Percentiles rank a stretch among this genome's conserved stretches.
phyloP scores from a whole-genome alignment of 2,797 vertebrate genomes.

The Peromyscus aztecus region DNA sequence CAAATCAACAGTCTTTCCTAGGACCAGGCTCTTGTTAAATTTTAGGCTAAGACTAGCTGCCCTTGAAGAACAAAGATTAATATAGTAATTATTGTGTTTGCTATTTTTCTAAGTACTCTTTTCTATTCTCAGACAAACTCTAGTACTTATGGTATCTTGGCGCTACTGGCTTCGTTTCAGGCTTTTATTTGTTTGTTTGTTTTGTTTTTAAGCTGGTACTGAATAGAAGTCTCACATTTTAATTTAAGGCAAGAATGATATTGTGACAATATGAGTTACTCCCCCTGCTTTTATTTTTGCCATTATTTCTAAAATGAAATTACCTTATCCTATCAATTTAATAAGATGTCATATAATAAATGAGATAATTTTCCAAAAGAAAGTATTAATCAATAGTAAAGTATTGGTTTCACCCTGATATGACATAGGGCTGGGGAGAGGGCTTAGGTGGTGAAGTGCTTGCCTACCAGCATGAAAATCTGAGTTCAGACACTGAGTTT shows the following conservation, averaged over 20 bases:
- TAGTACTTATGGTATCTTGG: background rate
- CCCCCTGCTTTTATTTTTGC: conserved; percentile 26
- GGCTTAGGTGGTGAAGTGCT: background rate
- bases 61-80: conserved; percentile 30
- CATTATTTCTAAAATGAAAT: conserved; percentile 58
- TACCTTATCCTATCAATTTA: background rate
- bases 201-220: background rate
- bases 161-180: background rate
- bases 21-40: background rate
- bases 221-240: conserved; percentile 23
- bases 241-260: conserved; percentile 42
- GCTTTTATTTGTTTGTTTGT: background rate
- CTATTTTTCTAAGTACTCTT: conserved; percentile 30
- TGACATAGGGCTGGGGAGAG: background rate
- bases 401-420: background rate
- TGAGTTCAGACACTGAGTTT: background rate
- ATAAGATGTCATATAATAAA: background rate
- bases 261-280: background rate
- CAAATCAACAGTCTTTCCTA: conserved; percentile 28
- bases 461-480: background rate
- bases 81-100: conserved; percentile 13
- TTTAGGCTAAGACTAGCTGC: conserved; percentile 31
- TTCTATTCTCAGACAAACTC: conserved; percentile 21
- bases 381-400: conserved; percentile 16
- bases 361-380: conserved; percentile 16